Percentiles rank a stretch among this genome's conserved stretches.
phyloP scores from a whole-genome alignment of 2,113 vertebrate genomes.

The Grantiella picta region DNA sequence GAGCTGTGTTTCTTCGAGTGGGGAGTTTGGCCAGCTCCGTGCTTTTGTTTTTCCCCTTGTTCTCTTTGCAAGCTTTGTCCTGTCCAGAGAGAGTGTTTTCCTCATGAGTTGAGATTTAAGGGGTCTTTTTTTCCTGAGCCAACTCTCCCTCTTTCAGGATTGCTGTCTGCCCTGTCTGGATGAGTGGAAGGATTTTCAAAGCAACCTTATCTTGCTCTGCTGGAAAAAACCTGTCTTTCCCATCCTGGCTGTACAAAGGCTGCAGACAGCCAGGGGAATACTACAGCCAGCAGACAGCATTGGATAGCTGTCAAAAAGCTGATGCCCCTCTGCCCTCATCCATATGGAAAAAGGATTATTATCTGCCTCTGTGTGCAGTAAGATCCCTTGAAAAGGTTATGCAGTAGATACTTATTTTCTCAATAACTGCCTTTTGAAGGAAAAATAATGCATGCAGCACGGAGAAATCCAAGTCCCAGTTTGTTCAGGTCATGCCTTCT shows the following conservation, averaged over 20 bases:
- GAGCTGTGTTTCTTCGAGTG: not conserved
- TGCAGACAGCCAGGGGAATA: conserved; percentile 6
- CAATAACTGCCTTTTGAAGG: not conserved
- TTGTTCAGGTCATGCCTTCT: not conserved
- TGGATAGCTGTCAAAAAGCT: conserved; percentile 39
- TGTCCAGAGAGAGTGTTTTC: not conserved
- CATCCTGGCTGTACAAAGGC: not conserved
- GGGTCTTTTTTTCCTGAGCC: not conserved
- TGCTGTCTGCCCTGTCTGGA: not conserved
- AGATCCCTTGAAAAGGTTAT: not conserved
- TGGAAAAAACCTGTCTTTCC: conserved; percentile 13
- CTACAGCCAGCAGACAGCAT: not conserved
- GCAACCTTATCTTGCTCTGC: not conserved
- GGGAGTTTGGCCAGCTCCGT: not conserved
- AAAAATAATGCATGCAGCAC: not conserved
- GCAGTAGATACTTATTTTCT: not conserved
- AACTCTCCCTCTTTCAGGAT: not conserved
- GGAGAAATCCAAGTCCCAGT: not conserved
- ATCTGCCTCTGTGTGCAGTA: not conserved
- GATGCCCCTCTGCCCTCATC: conserved; percentile 22
- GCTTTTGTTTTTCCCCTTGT: not conserved
- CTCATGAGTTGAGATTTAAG: not conserved
- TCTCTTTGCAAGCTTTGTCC: not conserved
- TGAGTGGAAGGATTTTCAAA: conserved; percentile 1
- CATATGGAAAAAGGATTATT: not conserved